Percentiles rank a stretch among this genome's conserved stretches.
Conservation (phyloP, 2,113 vertebrate genomes). For the Eulemur rufifrons region DNA sequence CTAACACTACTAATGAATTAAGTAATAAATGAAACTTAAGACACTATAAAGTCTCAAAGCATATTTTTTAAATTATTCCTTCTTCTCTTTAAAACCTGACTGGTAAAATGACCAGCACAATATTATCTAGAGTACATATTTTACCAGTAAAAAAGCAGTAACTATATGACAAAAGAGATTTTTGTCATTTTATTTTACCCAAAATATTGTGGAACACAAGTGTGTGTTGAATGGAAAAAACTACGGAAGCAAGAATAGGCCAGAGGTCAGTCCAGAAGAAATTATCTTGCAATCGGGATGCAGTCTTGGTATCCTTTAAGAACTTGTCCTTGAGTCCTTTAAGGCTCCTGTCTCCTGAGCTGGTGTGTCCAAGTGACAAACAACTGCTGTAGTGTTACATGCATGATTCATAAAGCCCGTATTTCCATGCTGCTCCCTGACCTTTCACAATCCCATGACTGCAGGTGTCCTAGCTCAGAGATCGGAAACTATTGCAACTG, state of each 20-base stretch:
- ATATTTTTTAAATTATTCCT: neutral
- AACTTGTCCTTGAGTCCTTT: rapidly evolving
- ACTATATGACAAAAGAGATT: neutral
- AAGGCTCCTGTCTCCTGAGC: no score
- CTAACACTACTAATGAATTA: neutral
- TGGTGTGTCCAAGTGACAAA: neutral
- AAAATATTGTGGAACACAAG: neutral
- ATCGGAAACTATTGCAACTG: neutral
- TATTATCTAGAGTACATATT: neutral
- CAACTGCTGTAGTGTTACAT: rapidly evolving
- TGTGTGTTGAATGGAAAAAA: neutral
- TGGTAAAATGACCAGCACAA: neutral
- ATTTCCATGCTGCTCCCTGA: neutral
- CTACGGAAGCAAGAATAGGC: neutral
- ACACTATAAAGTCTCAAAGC: neutral
- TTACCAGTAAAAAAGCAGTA: neutral
- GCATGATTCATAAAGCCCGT: rapidly evolving
- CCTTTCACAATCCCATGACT: neutral
- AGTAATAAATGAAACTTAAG: conserved; percentile 15
- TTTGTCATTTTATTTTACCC: neutral
- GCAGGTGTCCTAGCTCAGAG: no score
- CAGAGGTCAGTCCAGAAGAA: neutral
- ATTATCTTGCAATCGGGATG: rapidly evolving
- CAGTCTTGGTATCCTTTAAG: rapidly evolving
- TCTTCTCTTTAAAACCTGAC: neutral